Conservation (phyloP, 1,140 invertebrate species). For the Bombus confusus region DNA sequence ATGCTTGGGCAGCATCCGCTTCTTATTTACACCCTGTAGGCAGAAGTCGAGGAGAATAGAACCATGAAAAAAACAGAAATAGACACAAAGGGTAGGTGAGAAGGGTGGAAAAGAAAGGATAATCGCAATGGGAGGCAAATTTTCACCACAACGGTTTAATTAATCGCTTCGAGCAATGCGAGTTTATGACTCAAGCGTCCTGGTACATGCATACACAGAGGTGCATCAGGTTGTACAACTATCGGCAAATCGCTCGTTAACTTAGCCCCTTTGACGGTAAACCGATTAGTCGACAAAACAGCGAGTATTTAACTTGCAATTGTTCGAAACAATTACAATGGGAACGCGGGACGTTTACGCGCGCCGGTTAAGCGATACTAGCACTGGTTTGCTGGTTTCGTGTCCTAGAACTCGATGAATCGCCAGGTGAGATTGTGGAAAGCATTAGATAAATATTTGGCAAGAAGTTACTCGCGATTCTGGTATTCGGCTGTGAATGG, state of each 20-base stretch:
- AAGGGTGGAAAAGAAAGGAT: background rate
- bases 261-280: conserved; percentile 43
- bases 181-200: conserved; percentile 17
- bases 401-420: background rate
- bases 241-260: conserved; percentile 43
- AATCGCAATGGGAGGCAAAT: background rate
- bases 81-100: no score
- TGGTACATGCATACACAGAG: no score
- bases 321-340: background rate
- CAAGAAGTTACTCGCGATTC: background rate
- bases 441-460: background rate
- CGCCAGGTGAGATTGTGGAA: no score
- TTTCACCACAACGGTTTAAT: background rate
- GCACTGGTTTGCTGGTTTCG: background rate
- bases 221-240: background rate
- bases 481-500: background rate
- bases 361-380: background rate
- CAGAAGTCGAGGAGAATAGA: no score
- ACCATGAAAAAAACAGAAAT: no score
- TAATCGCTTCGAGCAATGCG: background rate
- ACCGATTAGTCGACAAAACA: conserved; percentile 48
- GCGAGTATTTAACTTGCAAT: conserved; percentile 31
- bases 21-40: no score
- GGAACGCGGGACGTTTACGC: conserved; percentile 14
- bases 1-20: no score